A percentile compares a stretch with the other conserved stretches of the same genome.
phyloP scores from a whole-genome alignment of 2,113 vertebrate species.

The Hiodon alosoides region DNA sequence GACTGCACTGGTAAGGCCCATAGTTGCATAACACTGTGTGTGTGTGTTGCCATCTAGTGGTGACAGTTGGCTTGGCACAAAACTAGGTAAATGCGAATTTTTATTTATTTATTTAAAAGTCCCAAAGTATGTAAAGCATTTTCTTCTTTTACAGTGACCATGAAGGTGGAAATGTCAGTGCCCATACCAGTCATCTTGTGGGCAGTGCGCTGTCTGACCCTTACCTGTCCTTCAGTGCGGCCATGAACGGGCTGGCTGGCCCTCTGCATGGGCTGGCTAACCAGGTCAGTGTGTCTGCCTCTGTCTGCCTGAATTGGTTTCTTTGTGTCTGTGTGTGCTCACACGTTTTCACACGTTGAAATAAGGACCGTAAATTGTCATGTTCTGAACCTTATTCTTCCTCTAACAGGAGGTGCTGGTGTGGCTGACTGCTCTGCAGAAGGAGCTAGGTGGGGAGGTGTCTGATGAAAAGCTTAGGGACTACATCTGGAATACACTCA shows the following conservation, averaged over 20 bases:
- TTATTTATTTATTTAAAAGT: too few relatives aligned
- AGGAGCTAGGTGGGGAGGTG: slow-evolving; percentile 87
- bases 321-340: not conserved
- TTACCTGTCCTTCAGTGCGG: slow-evolving; percentile 86
- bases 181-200: slow-evolving; percentile 89
- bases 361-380: not conserved
- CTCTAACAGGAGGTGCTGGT: slow-evolving; percentile 81
- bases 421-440: slow-evolving; percentile 88
- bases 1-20: too few relatives aligned
- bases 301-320: not conserved
- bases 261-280: slow-evolving; percentile 93
- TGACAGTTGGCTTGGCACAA: not conserved
- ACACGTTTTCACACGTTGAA: not conserved
- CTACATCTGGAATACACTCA: slow-evolving; percentile 97
- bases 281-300: slow-evolving; percentile 67
- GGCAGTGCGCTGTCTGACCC: slow-evolving; percentile 91
- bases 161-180: slow-evolving; percentile 93
- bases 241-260: slow-evolving; percentile 91
- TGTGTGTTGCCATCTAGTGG: not conserved
- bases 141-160: slow-evolving; percentile 71
- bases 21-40: too few relatives aligned
- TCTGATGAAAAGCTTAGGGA: slow-evolving; percentile 86
- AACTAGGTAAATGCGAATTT: too few relatives aligned
- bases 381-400: not conserved
- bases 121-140: slow-evolving; percentile 65